A percentile compares a stretch with the other conserved stretches of the same genome.
Conservation (phyloP, 1,140 invertebrate genomes). For the Camponotus pennsylvanicus region DNA sequence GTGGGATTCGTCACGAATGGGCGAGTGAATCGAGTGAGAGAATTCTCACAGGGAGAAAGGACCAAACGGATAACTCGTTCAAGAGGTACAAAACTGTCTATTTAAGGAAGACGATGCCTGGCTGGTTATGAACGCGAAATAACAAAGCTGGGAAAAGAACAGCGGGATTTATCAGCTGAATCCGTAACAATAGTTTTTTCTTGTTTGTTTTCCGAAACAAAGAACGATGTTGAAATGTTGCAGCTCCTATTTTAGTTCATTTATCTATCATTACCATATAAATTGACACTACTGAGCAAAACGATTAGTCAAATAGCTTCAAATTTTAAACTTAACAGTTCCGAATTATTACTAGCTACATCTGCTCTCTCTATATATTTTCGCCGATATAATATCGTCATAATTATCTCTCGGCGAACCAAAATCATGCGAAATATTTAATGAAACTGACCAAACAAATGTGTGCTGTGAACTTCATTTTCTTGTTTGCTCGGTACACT, state of each 20-base stretch:
- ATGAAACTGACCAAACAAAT: constrained; percentile 17
- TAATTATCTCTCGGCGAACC: neutral
- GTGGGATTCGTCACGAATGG: constrained; percentile 21
- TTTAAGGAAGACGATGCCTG: constrained; percentile 38
- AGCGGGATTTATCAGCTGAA: constrained; percentile 26
- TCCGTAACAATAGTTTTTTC: neutral
- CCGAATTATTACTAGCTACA: constrained; percentile 2
- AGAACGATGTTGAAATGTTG: neutral
- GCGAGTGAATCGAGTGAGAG: constrained; percentile 46
- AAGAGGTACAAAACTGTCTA: constrained; percentile 52
- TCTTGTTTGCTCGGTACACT: constrained; percentile 1
- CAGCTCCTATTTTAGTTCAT: neutral
- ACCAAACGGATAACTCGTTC: constrained; percentile 15
- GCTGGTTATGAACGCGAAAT: constrained; percentile 39
- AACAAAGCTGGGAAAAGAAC: constrained; percentile 13
- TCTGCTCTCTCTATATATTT: neutral
- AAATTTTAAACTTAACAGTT: constrained; percentile 16
- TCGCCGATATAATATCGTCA: constrained; percentile 1
- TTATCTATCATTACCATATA: neutral
- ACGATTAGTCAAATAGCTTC: neutral
- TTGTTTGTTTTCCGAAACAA: neutral
- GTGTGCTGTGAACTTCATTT: constrained; percentile 22
- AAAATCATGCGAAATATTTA: constrained; percentile 33
- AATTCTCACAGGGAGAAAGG: constrained; percentile 20
- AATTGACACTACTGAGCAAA: neutral